phyloP scores from a whole-genome alignment of 2,888 invertebrate species.

The Bugula neritina region DNA sequence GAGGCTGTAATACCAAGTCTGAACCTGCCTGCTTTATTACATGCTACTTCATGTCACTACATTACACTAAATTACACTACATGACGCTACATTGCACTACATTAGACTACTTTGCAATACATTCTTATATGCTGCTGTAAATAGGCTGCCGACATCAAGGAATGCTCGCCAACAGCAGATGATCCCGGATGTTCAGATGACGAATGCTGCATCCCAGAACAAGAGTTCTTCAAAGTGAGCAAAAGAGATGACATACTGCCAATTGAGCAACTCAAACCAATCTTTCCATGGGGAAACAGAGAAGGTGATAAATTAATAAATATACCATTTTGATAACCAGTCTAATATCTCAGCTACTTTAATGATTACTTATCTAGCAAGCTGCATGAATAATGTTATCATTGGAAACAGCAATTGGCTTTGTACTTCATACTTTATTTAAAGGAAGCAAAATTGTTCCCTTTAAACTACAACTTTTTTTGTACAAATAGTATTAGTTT shows the following conservation, averaged over 20 bases:
- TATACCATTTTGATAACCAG: too few species aligned
- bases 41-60: too few species aligned
- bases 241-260: neutral
- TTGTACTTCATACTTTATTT: too few species aligned
- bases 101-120: neutral
- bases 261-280: neutral
- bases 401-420: too few species aligned
- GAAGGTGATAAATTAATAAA: neutral
- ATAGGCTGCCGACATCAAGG: conserved; percentile 1
- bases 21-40: too few species aligned
- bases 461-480: too few species aligned
- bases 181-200: neutral
- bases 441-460: too few species aligned
- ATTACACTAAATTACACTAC: neutral
- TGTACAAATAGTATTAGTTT: too few species aligned
- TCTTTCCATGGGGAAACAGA: neutral
- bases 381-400: too few species aligned
- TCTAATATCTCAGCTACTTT: too few species aligned
- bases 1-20: too few species aligned
- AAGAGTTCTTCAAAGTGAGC: conserved; percentile 8
- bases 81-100: neutral
- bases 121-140: neutral
- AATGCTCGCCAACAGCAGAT: neutral
- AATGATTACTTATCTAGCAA: too few species aligned
- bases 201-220: conserved; percentile 11